A percentile compares a stretch with the other conserved stretches of the same genome.
phyloP scores from a whole-genome alignment of 2,888 invertebrate genomes.

The Drosophila phalerata region DNA sequence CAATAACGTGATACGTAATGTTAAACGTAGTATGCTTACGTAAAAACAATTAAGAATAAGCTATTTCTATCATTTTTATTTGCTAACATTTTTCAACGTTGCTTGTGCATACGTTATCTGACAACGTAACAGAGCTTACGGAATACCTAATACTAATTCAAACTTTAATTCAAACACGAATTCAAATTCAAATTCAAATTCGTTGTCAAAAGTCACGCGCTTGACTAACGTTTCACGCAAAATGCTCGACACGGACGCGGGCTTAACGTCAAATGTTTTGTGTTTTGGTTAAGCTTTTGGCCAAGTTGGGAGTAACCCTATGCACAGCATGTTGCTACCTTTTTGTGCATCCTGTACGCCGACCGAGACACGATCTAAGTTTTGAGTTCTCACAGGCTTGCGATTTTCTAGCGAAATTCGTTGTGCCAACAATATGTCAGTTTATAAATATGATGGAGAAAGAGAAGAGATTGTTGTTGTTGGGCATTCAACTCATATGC shows the following conservation, averaged over 20 bases:
- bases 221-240: conserved; percentile 41
- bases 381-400: conserved; percentile 46
- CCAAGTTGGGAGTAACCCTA: conserved; percentile 13
- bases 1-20: not conserved
- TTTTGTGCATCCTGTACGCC: conserved; percentile 71
- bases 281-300: conserved; percentile 14
- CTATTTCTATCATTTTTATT: not conserved
- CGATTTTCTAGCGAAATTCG: conserved; percentile 74
- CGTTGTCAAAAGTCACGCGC: conserved; percentile 55
- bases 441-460: conserved; percentile 47
- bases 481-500: conserved; percentile 43
- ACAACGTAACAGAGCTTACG: not conserved
- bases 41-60: not conserved
- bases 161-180: conserved; percentile 4
- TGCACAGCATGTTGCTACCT: conserved; percentile 77
- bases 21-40: not conserved
- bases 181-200: conserved; percentile 8
- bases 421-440: conserved; percentile 71
- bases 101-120: not conserved
- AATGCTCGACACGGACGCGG: conserved; percentile 45
- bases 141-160: conserved; percentile 5
- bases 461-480: not conserved
- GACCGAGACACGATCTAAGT: conserved; percentile 30
- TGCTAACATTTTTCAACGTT: not conserved
- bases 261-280: conserved; percentile 46